phyloP scores from a whole-genome alignment of 1,140 invertebrate genomes.

The Patella vulgata region DNA sequence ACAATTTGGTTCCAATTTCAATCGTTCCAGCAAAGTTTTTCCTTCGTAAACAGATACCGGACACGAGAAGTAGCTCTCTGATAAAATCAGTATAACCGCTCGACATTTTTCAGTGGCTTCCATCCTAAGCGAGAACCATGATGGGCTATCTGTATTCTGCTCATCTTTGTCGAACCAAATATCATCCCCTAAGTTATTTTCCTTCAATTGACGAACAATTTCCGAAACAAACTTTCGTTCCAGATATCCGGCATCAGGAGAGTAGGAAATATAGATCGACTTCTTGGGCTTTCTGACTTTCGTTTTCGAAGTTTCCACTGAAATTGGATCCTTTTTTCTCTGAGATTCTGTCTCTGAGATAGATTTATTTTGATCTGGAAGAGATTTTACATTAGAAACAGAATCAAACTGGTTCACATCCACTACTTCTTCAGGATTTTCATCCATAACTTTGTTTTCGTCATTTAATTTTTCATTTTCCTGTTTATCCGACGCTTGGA shows the following conservation, averaged over 20 bases:
- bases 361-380: conserved; percentile 20
- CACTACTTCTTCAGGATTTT: conserved; percentile 33
- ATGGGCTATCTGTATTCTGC: conserved; percentile 59
- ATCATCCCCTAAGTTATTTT: conserved; percentile 63
- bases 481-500: conserved; percentile 2
- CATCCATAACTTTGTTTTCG: conserved; percentile 4
- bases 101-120: conserved; percentile 62
- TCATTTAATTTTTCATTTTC: conserved; percentile 10
- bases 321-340: neutral
- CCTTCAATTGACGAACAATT: conserved; percentile 59
- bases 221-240: conserved; percentile 64
- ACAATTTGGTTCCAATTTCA: conserved; percentile 36
- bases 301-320: conserved; percentile 4
- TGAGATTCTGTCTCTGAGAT: conserved; percentile 5
- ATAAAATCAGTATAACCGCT: conserved; percentile 58
- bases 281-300: conserved; percentile 51
- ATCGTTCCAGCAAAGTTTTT: conserved; percentile 58
- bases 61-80: conserved; percentile 61
- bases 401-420: conserved; percentile 51
- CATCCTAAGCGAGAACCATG: conserved; percentile 63
- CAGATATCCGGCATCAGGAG: conserved; percentile 63
- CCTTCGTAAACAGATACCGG: conserved; percentile 63
- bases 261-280: conserved; percentile 63
- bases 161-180: conserved; percentile 67
- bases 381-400: conserved; percentile 40